Conservation (phyloP, 2,888 invertebrate genomes). For the Sympetrum striolatum region DNA sequence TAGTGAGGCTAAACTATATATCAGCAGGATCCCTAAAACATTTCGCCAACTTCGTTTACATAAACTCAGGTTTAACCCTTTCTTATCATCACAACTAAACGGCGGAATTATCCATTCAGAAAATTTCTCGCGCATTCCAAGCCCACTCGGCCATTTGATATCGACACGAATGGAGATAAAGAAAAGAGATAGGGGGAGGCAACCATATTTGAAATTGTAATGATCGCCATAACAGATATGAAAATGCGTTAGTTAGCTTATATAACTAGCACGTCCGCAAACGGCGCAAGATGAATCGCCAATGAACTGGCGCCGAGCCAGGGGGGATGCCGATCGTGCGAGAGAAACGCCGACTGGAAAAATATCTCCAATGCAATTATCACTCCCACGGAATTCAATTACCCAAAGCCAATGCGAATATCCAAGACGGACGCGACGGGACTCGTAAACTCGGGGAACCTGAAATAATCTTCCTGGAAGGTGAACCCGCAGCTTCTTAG, state of each 20-base stretch:
- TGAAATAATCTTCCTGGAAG: neutral
- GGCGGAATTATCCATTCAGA: too few relatives aligned
- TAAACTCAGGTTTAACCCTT: too few relatives aligned
- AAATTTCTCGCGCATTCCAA: too few relatives aligned
- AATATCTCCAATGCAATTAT: neutral
- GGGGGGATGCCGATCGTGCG: neutral
- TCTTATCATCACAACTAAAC: too few relatives aligned
- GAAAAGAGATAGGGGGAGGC: neutral
- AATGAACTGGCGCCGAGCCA: constrained; percentile 3
- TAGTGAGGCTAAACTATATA: too few relatives aligned
- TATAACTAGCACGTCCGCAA: neutral
- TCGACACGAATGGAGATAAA: neutral
- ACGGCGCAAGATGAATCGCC: neutral
- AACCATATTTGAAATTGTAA: constrained; percentile 15
- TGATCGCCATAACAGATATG: constrained; percentile 15
- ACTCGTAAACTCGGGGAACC: neutral
- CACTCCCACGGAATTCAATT: neutral
- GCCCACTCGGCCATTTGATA: neutral
- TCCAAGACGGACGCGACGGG: neutral
- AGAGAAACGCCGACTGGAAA: neutral
- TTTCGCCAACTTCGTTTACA: too few relatives aligned
- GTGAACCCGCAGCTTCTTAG: neutral
- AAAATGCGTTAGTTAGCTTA: constrained; percentile 28
- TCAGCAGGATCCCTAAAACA: too few relatives aligned
- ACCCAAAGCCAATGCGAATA: neutral